A percentile compares a stretch with the other conserved stretches of the same genome.
These are phyloP conservation scores for Lepidochrysops patricia DNA, from an alignment of 2,888 invertebrate genomes.

Conservation along the genomic window DNA sequence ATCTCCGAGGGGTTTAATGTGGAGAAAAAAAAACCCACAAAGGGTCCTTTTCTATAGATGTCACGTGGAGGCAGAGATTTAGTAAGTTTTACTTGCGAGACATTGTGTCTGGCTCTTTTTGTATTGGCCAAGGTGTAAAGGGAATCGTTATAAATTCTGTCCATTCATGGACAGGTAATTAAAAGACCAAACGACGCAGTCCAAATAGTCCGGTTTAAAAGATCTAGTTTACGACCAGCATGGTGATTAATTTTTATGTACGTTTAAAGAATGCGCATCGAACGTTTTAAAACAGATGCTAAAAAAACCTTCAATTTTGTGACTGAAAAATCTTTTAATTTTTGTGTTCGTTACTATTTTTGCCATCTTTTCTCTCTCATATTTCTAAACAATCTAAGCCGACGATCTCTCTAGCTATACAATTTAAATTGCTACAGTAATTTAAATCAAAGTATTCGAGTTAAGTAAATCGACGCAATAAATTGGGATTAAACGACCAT, in stretches of 20 bases:
- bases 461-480: neutral
- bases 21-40: slow-evolving; percentile 45
- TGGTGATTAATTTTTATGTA: neutral
- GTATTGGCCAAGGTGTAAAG: neutral
- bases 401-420: neutral
- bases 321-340: no score
- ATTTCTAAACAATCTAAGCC: neutral
- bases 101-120: slow-evolving; percentile 22
- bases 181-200: slow-evolving; percentile 1
- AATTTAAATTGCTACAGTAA: neutral
- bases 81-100: slow-evolving; percentile 66
- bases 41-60: slow-evolving; percentile 66
- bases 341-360: neutral
- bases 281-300: neutral
- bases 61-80: slow-evolving; percentile 10
- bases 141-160: neutral
- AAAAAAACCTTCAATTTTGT: no score
- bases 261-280: neutral
- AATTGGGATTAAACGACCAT: neutral
- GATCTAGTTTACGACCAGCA: neutral
- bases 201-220: neutral
- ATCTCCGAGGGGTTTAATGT: slow-evolving; percentile 57
- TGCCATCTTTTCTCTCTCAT: neutral
- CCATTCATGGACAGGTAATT: slow-evolving; percentile 11
- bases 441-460: slow-evolving; percentile 5